A percentile compares a stretch with the other conserved stretches of the same genome.
phyloP scores from a whole-genome alignment of 1,140 invertebrate genomes.

The Heterodera carotae region DNA sequence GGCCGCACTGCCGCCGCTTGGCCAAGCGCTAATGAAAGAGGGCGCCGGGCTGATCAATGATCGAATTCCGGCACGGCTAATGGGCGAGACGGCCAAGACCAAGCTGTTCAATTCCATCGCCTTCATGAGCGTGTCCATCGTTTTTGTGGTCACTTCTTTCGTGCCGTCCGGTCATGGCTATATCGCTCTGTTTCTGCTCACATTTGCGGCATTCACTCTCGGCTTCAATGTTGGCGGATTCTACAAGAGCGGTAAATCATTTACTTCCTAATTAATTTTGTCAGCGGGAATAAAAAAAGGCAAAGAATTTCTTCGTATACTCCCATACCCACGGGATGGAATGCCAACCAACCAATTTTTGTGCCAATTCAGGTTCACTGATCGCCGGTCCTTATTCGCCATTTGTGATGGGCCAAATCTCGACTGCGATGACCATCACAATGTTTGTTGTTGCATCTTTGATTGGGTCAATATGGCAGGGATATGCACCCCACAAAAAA shows the following conservation, averaged over 20 bases:
- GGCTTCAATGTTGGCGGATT: slow-evolving; percentile 47
- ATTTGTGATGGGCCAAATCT: slow-evolving; percentile 44
- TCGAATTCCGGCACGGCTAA: slow-evolving; percentile 27
- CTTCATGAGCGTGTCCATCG: slow-evolving; percentile 32
- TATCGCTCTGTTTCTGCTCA: slow-evolving; percentile 33
- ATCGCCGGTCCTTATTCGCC: slow-evolving; percentile 43
- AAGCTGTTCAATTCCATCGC: slow-evolving; percentile 43
- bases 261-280: no score
- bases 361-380: slow-evolving; percentile 31
- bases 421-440: slow-evolving; percentile 42
- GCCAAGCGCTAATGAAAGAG: slow-evolving; percentile 39
- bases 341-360: not conserved
- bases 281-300: not conserved
- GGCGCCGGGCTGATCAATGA: slow-evolving; percentile 39
- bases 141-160: slow-evolving; percentile 35
- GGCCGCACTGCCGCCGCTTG: slow-evolving; percentile 41
- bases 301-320: not conserved
- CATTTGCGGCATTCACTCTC: slow-evolving; percentile 17
- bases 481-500: no score
- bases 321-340: not conserved
- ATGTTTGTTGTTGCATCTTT: slow-evolving; percentile 29
- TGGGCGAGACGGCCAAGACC: slow-evolving; percentile 40
- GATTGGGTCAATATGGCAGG: not conserved
- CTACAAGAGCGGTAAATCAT: slow-evolving; percentile 44
- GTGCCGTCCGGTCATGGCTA: slow-evolving; percentile 30